Evolutionary conservation across 2,797 vertebrate genomes (phyloP), one percentile per base, ranked within the genome.

Genomic region (Pitangus sulphuratus): DNA sequence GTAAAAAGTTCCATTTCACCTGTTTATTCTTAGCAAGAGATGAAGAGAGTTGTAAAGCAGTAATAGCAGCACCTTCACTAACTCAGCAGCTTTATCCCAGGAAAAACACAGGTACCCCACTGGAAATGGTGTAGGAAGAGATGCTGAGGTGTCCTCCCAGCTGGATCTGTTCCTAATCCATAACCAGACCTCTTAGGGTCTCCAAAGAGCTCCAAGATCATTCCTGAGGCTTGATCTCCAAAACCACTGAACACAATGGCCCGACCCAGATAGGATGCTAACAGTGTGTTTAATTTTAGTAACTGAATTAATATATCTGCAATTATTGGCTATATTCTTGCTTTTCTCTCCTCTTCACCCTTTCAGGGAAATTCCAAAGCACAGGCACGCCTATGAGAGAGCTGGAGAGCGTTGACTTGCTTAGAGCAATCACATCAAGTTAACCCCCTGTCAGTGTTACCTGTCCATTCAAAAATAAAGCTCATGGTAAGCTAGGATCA

Each of bases 1-100:
- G 70, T 12, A 84, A 65, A 70, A 89, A 70, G 54, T 86, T 75
- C 70, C 45, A 50, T 58, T 91, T 62, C 85, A 75, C 17, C 1
- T 58, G 48, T 64, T 88, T 93, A 66, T 76, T 72, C 76, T 60
- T 72, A 60, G 86, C 33, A 68, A 70, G 70, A 70, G 70, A 56
- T 79, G 56, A 71, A 37, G 72, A 53, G 56, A 70, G 14, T 11
- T 76, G 56, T 60, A 68, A 93, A 82, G 66, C 60, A 47, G 51
- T 28, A 86, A 1, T 42, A 91, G 88, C 6, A 78, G 70, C 40
- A 54, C 62, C 48, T 90, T 84, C 45, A 15, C 64, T 51, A 61
- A 50, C 33, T 61, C 66, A 1, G 4, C 56, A 50, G 58, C 19
- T 80, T 95, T 87, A 77, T 51, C 16, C 20, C 37, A 65, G 54